These are phyloP conservation scores for Falcaria lacertinaria DNA, from an alignment of 2,888 invertebrate genomes.

Conservation along the genomic window DNA sequence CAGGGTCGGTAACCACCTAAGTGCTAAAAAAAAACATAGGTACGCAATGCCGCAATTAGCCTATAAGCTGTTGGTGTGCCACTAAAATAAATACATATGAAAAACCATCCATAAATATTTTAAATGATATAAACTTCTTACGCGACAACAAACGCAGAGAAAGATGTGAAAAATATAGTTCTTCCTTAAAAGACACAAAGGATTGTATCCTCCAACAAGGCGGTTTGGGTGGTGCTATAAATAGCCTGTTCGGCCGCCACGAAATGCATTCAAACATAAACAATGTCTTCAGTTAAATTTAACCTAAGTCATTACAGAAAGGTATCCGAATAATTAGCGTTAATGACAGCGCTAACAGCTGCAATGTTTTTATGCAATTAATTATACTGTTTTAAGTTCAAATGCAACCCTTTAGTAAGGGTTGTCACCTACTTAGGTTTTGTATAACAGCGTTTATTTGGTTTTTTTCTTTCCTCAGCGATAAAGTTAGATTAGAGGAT, in stretches of 20 bases:
- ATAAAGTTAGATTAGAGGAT: too few relatives aligned
- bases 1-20: too few relatives aligned
- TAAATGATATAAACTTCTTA: too few relatives aligned
- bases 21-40: too few relatives aligned
- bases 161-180: background rate
- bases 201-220: background rate
- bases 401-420: background rate
- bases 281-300: background rate
- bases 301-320: slow-evolving; percentile 1
- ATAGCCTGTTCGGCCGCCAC: background rate
- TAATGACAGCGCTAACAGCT: background rate
- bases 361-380: background rate
- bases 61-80: too few relatives aligned
- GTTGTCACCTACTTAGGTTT: too few relatives aligned
- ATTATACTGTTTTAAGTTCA: background rate
- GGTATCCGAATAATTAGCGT: background rate
- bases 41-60: too few relatives aligned
- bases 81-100: too few relatives aligned
- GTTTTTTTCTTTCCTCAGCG: too few relatives aligned
- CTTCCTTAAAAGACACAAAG: background rate
- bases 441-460: too few relatives aligned
- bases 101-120: too few relatives aligned
- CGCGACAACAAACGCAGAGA: background rate
- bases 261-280: slow-evolving; percentile 1
- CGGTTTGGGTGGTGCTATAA: background rate